A percentile compares a stretch with the other conserved stretches of the same genome.
These are phyloP conservation scores for Zoanthus solanderi DNA, from an alignment of 92 coral and sea anemone species.

Conservation along the genomic window DNA sequence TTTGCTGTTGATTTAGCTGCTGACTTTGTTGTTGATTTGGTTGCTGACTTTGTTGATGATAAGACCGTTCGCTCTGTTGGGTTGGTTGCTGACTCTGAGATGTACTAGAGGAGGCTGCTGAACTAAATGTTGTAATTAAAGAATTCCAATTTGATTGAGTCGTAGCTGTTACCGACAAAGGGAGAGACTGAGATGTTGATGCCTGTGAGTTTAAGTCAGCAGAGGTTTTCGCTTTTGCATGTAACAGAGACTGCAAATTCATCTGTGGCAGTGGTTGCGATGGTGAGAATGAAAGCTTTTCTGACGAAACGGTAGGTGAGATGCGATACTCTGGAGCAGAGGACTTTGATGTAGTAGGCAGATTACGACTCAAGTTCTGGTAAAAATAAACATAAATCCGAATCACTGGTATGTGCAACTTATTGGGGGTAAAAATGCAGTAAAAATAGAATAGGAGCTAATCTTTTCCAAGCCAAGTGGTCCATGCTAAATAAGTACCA, in stretches of 20 bases:
- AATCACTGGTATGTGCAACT: neutral
- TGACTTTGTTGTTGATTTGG: neutral
- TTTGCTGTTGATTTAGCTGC: neutral
- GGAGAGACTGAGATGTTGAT: neutral
- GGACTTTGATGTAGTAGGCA: neutral
- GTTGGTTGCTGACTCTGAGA: too few species aligned
- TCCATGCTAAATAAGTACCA: too few species aligned
- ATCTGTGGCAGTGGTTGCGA: neutral
- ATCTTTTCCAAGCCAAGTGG: too few species aligned
- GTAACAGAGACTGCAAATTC: neutral
- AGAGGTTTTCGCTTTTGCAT: neutral
- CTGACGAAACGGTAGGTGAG: neutral
- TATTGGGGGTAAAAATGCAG: too few species aligned
- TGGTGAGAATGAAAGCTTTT: neutral
- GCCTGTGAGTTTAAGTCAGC: neutral
- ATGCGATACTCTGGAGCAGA: neutral
- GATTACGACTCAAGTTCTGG: slow-evolving; percentile 8
- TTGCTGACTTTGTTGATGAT: neutral
- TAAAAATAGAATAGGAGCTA: too few species aligned
- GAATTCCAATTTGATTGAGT: neutral
- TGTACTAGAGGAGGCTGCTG: neutral
- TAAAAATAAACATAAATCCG: neutral
- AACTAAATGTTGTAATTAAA: neutral
- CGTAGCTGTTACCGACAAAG: neutral
- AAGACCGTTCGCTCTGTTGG: too few species aligned